Evolutionary conservation across 2,797 vertebrate species (phyloP), one percentile per base, ranked within the genome.

Genomic region (Tarsius wallacei): DNA sequence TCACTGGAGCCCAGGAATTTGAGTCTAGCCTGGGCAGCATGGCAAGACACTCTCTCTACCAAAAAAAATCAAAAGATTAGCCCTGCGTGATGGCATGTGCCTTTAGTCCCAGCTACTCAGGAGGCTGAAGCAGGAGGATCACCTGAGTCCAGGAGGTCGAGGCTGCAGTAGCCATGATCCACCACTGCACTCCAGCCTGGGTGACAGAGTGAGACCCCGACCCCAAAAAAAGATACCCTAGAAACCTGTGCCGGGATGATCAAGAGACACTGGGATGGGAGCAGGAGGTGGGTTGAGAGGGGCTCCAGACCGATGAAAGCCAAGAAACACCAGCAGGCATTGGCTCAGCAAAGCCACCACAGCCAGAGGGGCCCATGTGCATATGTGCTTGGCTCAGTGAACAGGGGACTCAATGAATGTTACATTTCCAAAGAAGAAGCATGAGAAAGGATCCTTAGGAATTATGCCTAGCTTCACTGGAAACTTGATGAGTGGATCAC

Each of bases 401-500:
- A 82, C 8, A 91, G 80, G 94, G 5, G 36, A 21, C 63, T 57
- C 77, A 51, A 33, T 31, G 87, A 74, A 59, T 66, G 81, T 68
- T 68, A 80, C 68, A 33, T 82, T 96, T 89, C 80, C 80, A 84
- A 85, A 31, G 2, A 2, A 10, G 7, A 78, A 61, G 61, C 55
- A 82, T 83, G 28, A 64, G 36, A 96, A 93, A 94, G 36, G 36
- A 84, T 81, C n/a, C 19, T 95, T 85, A 87, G 96, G 82, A 94
- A 76, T 49, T 66, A 73, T 28, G 36, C 87, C 5, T 22, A 70
- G 17, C 47, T 57, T 80, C 19, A 86, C 64, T 24, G 74, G 94
- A 93, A 93, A 11, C 51, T 63, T 36, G 87, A 76, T 59, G 91
- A 19, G 14, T 26, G 2, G 87, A 53, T 61, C 61, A 42, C 53